Evolutionary conservation across 2,888 invertebrate species (phyloP).

Genomic region (Synergus gifuensis): DNA sequence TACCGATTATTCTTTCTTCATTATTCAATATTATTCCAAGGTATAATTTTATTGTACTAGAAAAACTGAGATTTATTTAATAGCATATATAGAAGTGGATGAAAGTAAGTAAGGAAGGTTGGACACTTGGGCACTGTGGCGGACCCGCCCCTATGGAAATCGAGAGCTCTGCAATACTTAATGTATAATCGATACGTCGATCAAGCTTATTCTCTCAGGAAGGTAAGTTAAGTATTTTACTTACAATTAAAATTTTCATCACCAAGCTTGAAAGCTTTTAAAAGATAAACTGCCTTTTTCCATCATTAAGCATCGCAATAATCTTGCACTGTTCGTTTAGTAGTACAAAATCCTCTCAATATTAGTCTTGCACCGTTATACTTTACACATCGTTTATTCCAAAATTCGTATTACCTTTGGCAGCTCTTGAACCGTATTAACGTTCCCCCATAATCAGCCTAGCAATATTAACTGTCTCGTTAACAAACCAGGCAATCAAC

Average conservation of each 20-base stretch:
- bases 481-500: constrained; percentile 19
- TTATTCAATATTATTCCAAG: no score
- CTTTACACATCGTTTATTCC: constrained; percentile 13
- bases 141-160: constrained; percentile 46
- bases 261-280: constrained; percentile 19
- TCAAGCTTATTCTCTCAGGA: constrained; percentile 45
- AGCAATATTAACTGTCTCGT: constrained; percentile 15
- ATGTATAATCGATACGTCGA: constrained; percentile 48
- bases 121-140: constrained; percentile 16
- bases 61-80: not conserved
- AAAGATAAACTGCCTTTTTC: constrained; percentile 36
- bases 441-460: constrained; percentile 11
- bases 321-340: not conserved
- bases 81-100: constrained; percentile 13
- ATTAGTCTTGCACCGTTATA: constrained; percentile 3
- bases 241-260: constrained; percentile 42
- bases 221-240: constrained; percentile 32
- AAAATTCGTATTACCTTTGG: constrained; percentile 17
- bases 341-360: constrained; percentile 14
- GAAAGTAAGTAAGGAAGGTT: constrained; percentile 17
- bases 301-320: constrained; percentile 20
- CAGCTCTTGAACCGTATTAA: constrained; percentile 18
- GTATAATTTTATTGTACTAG: not conserved
- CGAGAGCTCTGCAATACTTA: constrained; percentile 44
- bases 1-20: not conserved